Conservation (phyloP, 37 sponge, comb jelly and placozoan species). For the Theonella swinhoei region DNA sequence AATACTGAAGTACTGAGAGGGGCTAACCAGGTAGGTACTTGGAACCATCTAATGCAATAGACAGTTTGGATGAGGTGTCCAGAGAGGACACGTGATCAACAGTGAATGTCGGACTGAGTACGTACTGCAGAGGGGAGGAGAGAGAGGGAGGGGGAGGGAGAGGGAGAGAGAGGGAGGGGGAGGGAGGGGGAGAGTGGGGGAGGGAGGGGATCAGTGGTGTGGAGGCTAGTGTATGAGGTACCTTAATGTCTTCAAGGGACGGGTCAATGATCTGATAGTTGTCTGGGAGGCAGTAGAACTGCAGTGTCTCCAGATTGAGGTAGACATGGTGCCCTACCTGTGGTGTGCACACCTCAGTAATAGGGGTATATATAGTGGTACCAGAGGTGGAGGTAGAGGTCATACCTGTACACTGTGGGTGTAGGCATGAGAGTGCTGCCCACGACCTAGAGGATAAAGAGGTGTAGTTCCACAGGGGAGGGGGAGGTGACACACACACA, state of each 20-base stretch:
- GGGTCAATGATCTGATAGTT: constrained; percentile 98
- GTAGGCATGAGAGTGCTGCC: constrained; percentile 92
- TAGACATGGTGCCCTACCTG: constrained; percentile 84
- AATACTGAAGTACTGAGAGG: background rate
- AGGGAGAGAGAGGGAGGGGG: background rate
- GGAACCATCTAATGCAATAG: constrained; percentile 88
- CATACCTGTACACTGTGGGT: constrained; percentile 95
- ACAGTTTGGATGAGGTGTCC: constrained; percentile 60
- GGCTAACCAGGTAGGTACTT: constrained; percentile 86
- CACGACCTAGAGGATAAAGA: constrained; percentile 72
- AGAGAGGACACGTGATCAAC: constrained; percentile 64
- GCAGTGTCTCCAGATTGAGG: constrained; percentile 85
- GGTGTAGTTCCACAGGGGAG: too few species aligned
- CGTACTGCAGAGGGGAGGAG: constrained; percentile 54
- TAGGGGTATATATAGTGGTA: background rate
- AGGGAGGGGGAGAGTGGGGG: background rate
- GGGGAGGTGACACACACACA: too few species aligned
- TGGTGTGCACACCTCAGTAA: background rate
- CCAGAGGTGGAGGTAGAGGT: background rate
- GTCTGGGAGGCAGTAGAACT: constrained; percentile 97
- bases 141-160: background rate
- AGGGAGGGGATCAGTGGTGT: too few species aligned
- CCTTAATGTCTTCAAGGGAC: constrained; percentile 97
- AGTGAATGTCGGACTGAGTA: constrained; percentile 86
- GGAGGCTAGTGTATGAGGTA: too few species aligned